Percentiles rank a stretch among this genome's conserved stretches.
Evolutionary conservation across 2,888 invertebrate genomes (phyloP).

Genomic region (Erebia ligea): DNA sequence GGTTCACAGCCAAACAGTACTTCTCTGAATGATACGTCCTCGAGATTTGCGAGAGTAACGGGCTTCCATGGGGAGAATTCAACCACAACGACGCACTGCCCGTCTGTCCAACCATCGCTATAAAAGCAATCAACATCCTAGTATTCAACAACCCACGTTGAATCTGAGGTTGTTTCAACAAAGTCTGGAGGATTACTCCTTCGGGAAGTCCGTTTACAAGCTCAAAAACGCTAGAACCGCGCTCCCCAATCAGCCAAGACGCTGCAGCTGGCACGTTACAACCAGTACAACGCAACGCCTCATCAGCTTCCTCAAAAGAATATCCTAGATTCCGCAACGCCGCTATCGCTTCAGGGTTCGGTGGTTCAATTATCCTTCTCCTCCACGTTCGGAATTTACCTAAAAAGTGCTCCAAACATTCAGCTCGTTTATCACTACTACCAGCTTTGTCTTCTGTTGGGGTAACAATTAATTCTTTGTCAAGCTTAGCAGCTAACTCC

Average conservation of each 20-base stretch:
- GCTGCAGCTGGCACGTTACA: conserved; percentile 75
- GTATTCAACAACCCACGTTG: conserved; percentile 74
- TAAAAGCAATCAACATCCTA: conserved; percentile 74
- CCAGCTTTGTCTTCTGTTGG: conserved; percentile 38
- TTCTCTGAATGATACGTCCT: conserved; percentile 78
- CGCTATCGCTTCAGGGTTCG: conserved; percentile 59
- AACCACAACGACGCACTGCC: conserved; percentile 74
- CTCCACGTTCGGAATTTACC: conserved; percentile 74
- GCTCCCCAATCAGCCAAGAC: conserved; percentile 71
- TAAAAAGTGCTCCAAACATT: conserved; percentile 66
- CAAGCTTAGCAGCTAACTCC: conserved; percentile 64
- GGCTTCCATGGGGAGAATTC: conserved; percentile 75
- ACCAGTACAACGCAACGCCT: conserved; percentile 65
- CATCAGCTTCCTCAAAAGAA: conserved; percentile 60
- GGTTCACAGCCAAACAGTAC: conserved; percentile 76
- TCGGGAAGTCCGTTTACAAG: conserved; percentile 71
- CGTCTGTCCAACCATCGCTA: conserved; percentile 74
- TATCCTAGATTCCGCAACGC: conserved; percentile 70
- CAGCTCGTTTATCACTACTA: conserved; percentile 59
- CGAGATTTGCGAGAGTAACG: conserved; percentile 72
- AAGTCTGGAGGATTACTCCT: conserved; percentile 64
- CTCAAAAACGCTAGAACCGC: conserved; percentile 74
- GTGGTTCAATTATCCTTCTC: conserved; percentile 60
- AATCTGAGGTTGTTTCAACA: conserved; percentile 73
- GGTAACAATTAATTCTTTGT: conserved; percentile 40